Conservation (phyloP, 1,140 invertebrate genomes). For the Maconellicoccus hirsutus region DNA sequence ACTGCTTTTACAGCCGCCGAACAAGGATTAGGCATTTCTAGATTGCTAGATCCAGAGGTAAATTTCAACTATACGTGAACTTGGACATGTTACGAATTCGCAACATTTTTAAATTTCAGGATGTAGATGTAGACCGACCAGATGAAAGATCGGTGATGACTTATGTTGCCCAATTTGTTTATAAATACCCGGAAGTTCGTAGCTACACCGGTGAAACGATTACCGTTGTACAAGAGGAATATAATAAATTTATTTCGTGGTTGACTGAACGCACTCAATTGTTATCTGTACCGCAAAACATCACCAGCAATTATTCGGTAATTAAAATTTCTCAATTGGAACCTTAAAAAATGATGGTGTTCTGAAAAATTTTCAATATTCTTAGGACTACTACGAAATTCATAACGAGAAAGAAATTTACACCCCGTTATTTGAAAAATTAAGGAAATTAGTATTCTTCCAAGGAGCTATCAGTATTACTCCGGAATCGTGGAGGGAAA, state of each 20-base stretch:
- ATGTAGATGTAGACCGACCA: slow-evolving; percentile 92
- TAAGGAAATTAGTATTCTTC: slow-evolving; percentile 61
- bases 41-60: slow-evolving; percentile 75
- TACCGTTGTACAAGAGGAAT: slow-evolving; percentile 64
- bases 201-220: slow-evolving; percentile 52
- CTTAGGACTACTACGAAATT: slow-evolving; percentile 55
- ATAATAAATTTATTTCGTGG: slow-evolving; percentile 66
- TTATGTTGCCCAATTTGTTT: slow-evolving; percentile 96
- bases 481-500: slow-evolving; percentile 62
- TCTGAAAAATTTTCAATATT: slow-evolving; percentile 37
- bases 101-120: slow-evolving; percentile 36
- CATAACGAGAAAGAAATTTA: slow-evolving; percentile 59
- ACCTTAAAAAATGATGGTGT: slow-evolving; percentile 38
- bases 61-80: not conserved
- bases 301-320: slow-evolving; percentile 41
- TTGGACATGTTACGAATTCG: not conserved
- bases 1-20: slow-evolving; percentile 91
- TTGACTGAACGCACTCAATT: slow-evolving; percentile 58
- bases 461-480: slow-evolving; percentile 66
- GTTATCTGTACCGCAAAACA: slow-evolving; percentile 39
- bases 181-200: slow-evolving; percentile 76
- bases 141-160: slow-evolving; percentile 99
- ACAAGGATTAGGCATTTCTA: slow-evolving; percentile 80
- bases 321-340: slow-evolving; percentile 24
- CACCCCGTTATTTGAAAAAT: slow-evolving; percentile 51